Percentiles rank a stretch among this genome's conserved stretches.
Evolutionary conservation across 2,888 invertebrate species (phyloP).

Genomic region (Drosophila testacea): DNA sequence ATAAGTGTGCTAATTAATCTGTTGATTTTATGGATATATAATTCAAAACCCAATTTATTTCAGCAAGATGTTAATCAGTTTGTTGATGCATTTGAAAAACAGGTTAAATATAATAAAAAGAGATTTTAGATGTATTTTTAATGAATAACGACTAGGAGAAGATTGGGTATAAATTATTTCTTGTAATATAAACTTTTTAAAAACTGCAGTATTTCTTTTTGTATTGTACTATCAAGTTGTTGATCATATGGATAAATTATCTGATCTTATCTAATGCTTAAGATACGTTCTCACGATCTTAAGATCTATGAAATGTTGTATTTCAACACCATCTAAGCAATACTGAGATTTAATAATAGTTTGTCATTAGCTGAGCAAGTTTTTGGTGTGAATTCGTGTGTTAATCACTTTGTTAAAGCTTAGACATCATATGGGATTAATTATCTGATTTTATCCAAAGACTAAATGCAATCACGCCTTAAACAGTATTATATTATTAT

Average conservation of each 20-base stretch:
- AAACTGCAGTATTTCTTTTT: neutral
- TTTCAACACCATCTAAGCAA: conserved; percentile 6
- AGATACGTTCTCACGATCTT: neutral
- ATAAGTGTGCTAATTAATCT: neutral
- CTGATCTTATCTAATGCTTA: neutral
- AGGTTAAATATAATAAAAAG: neutral
- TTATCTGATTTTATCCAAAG: conserved; percentile 35
- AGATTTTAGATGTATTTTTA: neutral
- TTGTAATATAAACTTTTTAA: neutral
- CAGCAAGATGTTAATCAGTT: neutral
- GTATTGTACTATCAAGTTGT: neutral
- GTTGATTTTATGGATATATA: neutral
- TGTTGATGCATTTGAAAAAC: conserved; percentile 8
- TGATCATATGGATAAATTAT: conserved; percentile 1
- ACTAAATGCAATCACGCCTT: conserved; percentile 44
- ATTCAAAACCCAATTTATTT: neutral
- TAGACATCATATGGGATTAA: conserved; percentile 31
- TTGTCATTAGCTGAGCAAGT: conserved; percentile 14
- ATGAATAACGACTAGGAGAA: too few species aligned
- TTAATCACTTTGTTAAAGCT: conserved; percentile 29
- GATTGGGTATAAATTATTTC: too few species aligned
- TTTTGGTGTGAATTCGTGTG: conserved; percentile 34
- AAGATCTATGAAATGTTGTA: neutral
- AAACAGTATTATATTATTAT: conserved; percentile 10
- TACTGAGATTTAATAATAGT: conserved; percentile 1